These are phyloP conservation scores for Catostomus latipinnis DNA, from an alignment of 2,797 vertebrate genomes.

Conservation along the genomic window DNA sequence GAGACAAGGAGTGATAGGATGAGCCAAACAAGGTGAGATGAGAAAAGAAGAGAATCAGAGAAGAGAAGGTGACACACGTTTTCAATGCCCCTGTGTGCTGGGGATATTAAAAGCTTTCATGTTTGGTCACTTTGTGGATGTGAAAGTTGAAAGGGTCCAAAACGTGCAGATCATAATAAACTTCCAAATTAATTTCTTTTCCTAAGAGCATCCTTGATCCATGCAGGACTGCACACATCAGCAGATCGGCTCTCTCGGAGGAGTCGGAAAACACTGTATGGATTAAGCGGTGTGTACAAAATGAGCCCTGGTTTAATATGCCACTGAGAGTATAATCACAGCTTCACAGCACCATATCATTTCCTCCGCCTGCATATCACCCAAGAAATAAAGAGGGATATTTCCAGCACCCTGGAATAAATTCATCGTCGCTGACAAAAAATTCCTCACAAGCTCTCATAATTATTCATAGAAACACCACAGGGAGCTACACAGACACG, in stretches of 20 bases:
- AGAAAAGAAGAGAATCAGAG: neutral
- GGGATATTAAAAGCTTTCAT: slow-evolving; percentile 68
- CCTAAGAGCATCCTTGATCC: slow-evolving; percentile 34
- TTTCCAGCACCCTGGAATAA: slow-evolving; percentile 45
- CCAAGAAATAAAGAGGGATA: slow-evolving; percentile 43
- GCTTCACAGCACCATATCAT: slow-evolving; percentile 19
- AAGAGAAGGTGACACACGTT: neutral
- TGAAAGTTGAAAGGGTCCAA: slow-evolving; percentile 39
- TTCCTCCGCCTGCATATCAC: slow-evolving; percentile 37
- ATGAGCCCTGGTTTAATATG: slow-evolving; percentile 52
- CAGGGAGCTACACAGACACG: slow-evolving; percentile 36
- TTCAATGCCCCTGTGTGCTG: slow-evolving; percentile 44
- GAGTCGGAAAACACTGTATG: slow-evolving; percentile 15
- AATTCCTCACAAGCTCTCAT: slow-evolving; percentile 44
- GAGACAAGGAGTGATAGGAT: too few species aligned
- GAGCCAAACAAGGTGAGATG: too few species aligned
- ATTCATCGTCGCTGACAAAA: slow-evolving; percentile 43
- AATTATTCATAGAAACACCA: slow-evolving; percentile 55
- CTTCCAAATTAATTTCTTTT: slow-evolving; percentile 50
- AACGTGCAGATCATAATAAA: slow-evolving; percentile 50
- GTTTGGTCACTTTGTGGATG: slow-evolving; percentile 55
- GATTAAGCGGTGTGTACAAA: slow-evolving; percentile 49
- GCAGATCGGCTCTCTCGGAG: neutral
- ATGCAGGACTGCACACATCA: slow-evolving; percentile 33
- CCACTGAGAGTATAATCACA: slow-evolving; percentile 42